Conservation (phyloP, 2,888 invertebrate species). For the Luffia ferchaultella region DNA sequence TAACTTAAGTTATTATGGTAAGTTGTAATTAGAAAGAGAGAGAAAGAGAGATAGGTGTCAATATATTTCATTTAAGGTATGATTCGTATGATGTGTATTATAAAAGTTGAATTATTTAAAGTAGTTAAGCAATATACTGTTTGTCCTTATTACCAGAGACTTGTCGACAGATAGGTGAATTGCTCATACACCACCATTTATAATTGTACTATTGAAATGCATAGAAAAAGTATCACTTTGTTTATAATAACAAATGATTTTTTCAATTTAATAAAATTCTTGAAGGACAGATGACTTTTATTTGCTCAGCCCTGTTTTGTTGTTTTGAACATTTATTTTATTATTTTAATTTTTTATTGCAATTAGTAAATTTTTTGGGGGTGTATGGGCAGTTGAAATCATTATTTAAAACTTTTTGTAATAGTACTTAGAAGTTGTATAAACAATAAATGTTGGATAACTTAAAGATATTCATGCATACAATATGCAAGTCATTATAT, state of each 20-base stretch:
- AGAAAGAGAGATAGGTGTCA: too few relatives aligned
- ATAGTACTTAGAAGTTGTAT: too few relatives aligned
- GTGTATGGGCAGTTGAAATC: constrained; percentile 57
- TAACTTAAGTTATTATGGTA: too few relatives aligned
- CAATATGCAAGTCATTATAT: too few relatives aligned
- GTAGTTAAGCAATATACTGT: not conserved
- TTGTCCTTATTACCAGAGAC: not conserved
- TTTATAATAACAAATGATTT: constrained; percentile 1
- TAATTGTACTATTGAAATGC: constrained; percentile 31
- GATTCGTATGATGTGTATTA: not conserved
- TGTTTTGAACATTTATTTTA: constrained; percentile 39
- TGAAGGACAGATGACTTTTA: constrained; percentile 52
- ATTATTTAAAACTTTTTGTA: constrained; percentile 6
- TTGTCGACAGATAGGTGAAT: constrained; percentile 20
- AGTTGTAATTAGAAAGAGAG: not conserved
- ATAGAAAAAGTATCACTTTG: constrained; percentile 8
- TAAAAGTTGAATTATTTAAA: too few relatives aligned
- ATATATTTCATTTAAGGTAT: not conserved
- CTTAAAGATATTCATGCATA: too few relatives aligned
- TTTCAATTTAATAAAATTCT: constrained; percentile 39
- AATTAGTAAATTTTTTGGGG: constrained; percentile 47
- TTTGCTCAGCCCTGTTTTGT: constrained; percentile 51
- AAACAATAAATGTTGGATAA: too few relatives aligned
- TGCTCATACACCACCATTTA: constrained; percentile 63
- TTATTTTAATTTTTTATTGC: constrained; percentile 28